Evolutionary conservation across 1,140 invertebrate genomes (phyloP).

Genomic region (Pseudoatta argentina): DNA sequence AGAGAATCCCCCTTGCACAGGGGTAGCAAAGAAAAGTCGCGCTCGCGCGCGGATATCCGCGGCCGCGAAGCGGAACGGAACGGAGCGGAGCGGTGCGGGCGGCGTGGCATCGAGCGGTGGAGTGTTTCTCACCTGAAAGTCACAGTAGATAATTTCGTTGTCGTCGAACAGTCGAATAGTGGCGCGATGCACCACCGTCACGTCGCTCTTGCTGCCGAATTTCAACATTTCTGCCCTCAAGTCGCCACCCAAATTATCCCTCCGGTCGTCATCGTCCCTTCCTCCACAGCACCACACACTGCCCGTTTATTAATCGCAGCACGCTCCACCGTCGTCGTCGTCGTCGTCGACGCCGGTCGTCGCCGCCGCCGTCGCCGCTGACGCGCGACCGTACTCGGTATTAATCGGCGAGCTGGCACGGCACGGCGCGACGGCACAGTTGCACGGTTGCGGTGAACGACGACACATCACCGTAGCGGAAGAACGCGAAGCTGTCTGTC

Average conservation of each 20-base stretch:
- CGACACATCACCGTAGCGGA: slow-evolving; percentile 70
- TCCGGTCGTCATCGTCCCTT: slow-evolving; percentile 79
- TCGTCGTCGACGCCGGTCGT: slow-evolving; percentile 52
- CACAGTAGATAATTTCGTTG: slow-evolving; percentile 97
- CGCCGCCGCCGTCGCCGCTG: slow-evolving; percentile 23
- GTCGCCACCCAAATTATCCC: slow-evolving; percentile 80
- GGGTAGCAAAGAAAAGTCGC: neutral
- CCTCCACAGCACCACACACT: slow-evolving; percentile 80
- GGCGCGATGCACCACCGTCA: slow-evolving; percentile 96
- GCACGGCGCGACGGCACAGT: slow-evolving; percentile 64
- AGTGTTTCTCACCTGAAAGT: slow-evolving; percentile 93
- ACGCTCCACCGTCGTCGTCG: slow-evolving; percentile 50
- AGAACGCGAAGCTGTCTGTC: slow-evolving; percentile 69
- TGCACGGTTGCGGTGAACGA: slow-evolving; percentile 57
- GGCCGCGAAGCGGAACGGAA: neutral
- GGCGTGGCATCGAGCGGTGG: too few species aligned
- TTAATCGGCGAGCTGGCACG: slow-evolving; percentile 46
- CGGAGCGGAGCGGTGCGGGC: neutral
- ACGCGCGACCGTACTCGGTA: slow-evolving; percentile 52
- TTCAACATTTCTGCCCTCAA: slow-evolving; percentile 89
- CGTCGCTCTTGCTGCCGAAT: slow-evolving; percentile 93
- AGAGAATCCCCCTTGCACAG: neutral
- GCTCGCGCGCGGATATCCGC: neutral
- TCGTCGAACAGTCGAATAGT: slow-evolving; percentile 97
- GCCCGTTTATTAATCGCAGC: slow-evolving; percentile 71